These are phyloP conservation scores for Ficedula albicollis DNA, from an alignment of 2,797 vertebrate species.

Conservation along the genomic window DNA sequence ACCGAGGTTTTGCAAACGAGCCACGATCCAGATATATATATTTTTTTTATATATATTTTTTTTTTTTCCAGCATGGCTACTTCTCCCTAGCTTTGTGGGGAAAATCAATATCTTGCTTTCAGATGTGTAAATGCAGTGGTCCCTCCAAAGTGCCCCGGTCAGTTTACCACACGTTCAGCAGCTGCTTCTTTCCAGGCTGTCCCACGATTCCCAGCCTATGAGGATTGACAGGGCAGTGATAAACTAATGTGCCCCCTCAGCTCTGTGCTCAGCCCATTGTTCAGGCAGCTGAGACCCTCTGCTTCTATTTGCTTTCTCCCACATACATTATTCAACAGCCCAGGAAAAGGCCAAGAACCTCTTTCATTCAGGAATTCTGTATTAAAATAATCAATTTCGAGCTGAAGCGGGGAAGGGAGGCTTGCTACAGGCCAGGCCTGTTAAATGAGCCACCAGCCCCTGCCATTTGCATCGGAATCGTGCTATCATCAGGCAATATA, in stretches of 20 bases:
- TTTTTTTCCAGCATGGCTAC: slow-evolving; percentile 46
- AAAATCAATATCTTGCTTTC: slow-evolving; percentile 84
- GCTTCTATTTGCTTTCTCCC: slow-evolving; percentile 99
- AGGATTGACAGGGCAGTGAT: slow-evolving; percentile 99
- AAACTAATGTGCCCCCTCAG: slow-evolving; percentile 98
- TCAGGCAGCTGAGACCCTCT: slow-evolving; percentile 92
- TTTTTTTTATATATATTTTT: no score
- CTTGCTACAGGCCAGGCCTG: slow-evolving; percentile 77
- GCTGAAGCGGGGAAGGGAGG: slow-evolving; percentile 78
- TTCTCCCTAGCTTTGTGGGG: slow-evolving; percentile 66
- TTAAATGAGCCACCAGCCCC: slow-evolving; percentile 80
- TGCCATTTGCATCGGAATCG: slow-evolving; percentile 77
- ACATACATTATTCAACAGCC: slow-evolving; percentile 99
- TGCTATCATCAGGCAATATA: slow-evolving; percentile 71
- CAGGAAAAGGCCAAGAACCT: slow-evolving; percentile 96
- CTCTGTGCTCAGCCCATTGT: slow-evolving; percentile 95
- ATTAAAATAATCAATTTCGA: slow-evolving; percentile 88
- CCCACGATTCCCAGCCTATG: slow-evolving; percentile 96
- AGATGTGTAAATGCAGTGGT: slow-evolving; percentile 79
- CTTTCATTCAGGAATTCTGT: slow-evolving; percentile 91
- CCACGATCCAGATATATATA: slow-evolving; percentile 6
- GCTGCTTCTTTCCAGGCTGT: slow-evolving; percentile 95
- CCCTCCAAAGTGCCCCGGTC: slow-evolving; percentile 85
- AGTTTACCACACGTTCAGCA: slow-evolving; percentile 93
- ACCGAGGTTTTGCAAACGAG: neutral